Conservation (phyloP, 2,888 invertebrate species). For the Nomada fabriciana region DNA sequence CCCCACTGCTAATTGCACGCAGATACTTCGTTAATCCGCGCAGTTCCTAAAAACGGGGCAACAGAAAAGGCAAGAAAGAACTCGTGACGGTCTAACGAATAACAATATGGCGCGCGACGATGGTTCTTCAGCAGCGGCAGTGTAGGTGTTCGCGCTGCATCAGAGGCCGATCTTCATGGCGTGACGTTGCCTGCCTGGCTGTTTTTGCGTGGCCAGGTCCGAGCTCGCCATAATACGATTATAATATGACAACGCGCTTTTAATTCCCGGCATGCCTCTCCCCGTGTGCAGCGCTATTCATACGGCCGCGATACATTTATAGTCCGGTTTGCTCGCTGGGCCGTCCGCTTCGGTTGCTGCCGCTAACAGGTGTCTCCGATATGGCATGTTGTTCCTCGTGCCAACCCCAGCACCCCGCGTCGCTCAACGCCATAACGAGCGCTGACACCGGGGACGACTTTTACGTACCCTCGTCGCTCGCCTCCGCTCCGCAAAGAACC, state of each 20-base stretch:
- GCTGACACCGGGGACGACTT: conserved; percentile 63
- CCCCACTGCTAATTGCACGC: too few species aligned
- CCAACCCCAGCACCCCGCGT: conserved; percentile 68
- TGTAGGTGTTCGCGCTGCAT: conserved; percentile 53
- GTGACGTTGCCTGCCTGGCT: conserved; percentile 61
- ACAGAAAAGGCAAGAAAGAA: too few species aligned
- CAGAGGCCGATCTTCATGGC: conserved; percentile 60
- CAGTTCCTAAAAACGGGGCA: background rate
- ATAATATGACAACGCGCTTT: conserved; percentile 81
- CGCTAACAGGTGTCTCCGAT: conserved; percentile 83
- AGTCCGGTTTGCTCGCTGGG: conserved; percentile 44
- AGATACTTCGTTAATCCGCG: too few species aligned
- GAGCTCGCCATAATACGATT: conserved; percentile 80
- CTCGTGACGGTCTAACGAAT: too few species aligned
- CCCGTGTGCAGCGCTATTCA: conserved; percentile 69
- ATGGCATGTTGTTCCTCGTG: conserved; percentile 81
- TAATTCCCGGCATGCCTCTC: conserved; percentile 79
- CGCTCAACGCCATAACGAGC: conserved; percentile 73
- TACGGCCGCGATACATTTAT: conserved; percentile 72
- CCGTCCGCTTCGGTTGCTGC: conserved; percentile 61
- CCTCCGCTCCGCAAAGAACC: conserved; percentile 33
- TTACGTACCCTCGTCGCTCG: conserved; percentile 56
- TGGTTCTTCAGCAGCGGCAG: background rate
- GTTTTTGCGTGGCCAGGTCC: conserved; percentile 63
- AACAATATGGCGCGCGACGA: background rate